These are phyloP conservation scores for Agrochola lychnidis DNA, from an alignment of 2,888 invertebrate genomes.

Conservation along the genomic window DNA sequence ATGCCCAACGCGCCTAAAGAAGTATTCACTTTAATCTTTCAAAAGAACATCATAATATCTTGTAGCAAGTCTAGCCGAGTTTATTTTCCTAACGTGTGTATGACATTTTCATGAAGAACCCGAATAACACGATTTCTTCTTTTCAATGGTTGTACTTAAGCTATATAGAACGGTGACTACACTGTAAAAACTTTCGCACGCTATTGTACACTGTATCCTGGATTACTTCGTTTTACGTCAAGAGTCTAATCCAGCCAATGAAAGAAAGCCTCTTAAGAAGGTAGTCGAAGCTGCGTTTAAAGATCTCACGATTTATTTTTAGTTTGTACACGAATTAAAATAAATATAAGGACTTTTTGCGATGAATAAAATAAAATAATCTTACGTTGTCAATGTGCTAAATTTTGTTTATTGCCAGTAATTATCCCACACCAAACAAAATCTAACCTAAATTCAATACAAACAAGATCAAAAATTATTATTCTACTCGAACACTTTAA, in stretches of 20 bases:
- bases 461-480: constrained; percentile 58
- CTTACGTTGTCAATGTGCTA: neutral
- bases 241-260: constrained; percentile 44
- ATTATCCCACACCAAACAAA: constrained; percentile 19
- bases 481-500: constrained; percentile 51
- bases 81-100: constrained; percentile 9
- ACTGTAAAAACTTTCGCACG: constrained; percentile 36
- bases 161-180: constrained; percentile 10
- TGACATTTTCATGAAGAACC: constrained; percentile 14
- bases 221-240: constrained; percentile 38
- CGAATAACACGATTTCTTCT: constrained; percentile 18
- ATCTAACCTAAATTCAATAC: constrained; percentile 51
- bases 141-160: constrained; percentile 11
- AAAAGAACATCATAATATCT: neutral
- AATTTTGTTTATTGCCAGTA: neutral
- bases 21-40: no score
- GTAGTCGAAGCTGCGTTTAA: neutral
- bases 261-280: constrained; percentile 22
- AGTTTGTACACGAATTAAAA: neutral
- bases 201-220: constrained; percentile 2
- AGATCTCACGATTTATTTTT: constrained; percentile 16
- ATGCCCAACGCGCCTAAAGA: no score
- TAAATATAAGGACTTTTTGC: neutral
- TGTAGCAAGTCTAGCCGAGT: neutral
- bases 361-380: neutral